Evolutionary conservation across 1,140 invertebrate genomes (phyloP).

Genomic region (Camponotus pennsylvanicus): DNA sequence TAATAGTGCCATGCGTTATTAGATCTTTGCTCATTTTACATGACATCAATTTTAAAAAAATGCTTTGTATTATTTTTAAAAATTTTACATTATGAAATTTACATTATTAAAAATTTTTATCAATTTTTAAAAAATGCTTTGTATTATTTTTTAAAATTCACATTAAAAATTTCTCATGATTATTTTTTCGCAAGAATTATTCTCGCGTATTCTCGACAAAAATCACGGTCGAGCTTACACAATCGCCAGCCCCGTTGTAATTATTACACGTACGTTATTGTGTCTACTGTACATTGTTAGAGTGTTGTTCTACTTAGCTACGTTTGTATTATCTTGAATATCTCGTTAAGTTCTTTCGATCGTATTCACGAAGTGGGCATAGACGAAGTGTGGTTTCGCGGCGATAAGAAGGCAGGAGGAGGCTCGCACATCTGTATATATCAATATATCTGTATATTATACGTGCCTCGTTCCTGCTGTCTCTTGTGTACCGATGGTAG

Average conservation of each 20-base stretch:
- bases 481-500: background rate
- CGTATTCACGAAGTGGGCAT: constrained; percentile 15
- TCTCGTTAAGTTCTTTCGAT: constrained; percentile 55
- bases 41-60: background rate
- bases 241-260: constrained; percentile 33
- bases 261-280: constrained; percentile 54
- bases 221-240: constrained; percentile 37
- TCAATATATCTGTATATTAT: background rate
- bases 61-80: background rate
- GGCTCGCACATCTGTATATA: constrained; percentile 5
- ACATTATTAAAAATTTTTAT: too few relatives aligned
- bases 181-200: background rate
- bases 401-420: background rate
- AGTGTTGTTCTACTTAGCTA: constrained; percentile 65
- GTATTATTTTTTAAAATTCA: background rate
- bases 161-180: too few relatives aligned
- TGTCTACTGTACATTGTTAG: constrained; percentile 58
- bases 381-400: constrained; percentile 62
- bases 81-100: background rate
- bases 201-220: background rate
- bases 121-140: background rate
- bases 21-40: background rate
- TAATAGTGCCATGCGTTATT: background rate
- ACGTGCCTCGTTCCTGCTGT: background rate
- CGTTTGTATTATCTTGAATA: constrained; percentile 63